Evolutionary conservation across 2,113 vertebrate genomes (phyloP).

Genomic region (Coturnix japonica): DNA sequence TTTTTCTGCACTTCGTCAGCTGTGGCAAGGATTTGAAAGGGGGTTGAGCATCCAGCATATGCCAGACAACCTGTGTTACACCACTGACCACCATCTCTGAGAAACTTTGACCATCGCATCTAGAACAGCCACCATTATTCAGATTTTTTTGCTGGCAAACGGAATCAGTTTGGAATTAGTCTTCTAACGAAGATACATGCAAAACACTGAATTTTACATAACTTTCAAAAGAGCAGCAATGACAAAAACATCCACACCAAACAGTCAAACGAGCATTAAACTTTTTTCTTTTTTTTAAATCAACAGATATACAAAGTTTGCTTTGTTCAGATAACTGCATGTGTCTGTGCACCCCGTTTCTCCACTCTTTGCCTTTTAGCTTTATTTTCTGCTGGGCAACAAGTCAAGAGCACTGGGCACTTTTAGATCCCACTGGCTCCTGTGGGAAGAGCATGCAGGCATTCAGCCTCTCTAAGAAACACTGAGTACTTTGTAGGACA

Average conservation of each 20-base stretch:
- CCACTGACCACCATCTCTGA: not conserved
- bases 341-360: not conserved
- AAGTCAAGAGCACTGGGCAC: not conserved
- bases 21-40: not conserved
- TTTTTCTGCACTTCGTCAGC: not conserved
- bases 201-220: not conserved
- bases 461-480: not conserved
- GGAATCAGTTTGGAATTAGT: not conserved
- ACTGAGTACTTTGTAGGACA: not conserved
- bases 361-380: not conserved
- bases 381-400: not conserved
- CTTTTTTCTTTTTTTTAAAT: not conserved
- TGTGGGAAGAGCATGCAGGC: not conserved
- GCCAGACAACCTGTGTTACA: not conserved
- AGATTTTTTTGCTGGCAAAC: conserved; percentile 22
- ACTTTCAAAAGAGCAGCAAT: conserved; percentile 6
- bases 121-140: conserved; percentile 44
- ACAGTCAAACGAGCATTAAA: not conserved
- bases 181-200: not conserved
- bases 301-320: not conserved
- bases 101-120: conserved; percentile 13
- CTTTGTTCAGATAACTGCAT: not conserved
- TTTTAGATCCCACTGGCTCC: not conserved
- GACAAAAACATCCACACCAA: not conserved
- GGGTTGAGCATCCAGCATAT: not conserved